Conservation (phyloP, 2,888 invertebrate species). For the Spisula subtruncata region DNA sequence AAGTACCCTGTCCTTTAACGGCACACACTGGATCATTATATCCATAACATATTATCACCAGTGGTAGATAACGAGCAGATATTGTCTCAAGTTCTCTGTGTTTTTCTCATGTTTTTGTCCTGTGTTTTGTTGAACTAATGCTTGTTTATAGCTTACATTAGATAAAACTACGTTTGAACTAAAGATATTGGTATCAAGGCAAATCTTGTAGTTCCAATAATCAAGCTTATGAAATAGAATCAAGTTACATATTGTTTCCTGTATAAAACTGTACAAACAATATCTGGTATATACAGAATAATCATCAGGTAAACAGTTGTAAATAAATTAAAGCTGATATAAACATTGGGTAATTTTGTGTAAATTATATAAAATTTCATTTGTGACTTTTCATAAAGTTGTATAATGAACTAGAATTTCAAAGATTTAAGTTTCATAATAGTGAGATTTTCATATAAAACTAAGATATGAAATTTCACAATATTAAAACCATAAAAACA, state of each 20-base stretch:
- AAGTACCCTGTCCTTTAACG: no score
- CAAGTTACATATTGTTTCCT: not conserved
- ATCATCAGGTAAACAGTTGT: no score
- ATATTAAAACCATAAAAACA: not conserved
- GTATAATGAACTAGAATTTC: no score
- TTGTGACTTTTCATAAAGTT: no score
- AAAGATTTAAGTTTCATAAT: not conserved
- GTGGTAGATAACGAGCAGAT: not conserved
- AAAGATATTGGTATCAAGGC: not conserved
- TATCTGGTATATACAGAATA: not conserved
- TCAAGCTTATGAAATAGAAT: not conserved
- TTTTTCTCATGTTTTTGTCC: conserved; percentile 19
- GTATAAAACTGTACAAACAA: not conserved
- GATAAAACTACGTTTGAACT: conserved; percentile 23
- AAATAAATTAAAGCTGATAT: no score
- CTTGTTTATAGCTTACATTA: conserved; percentile 26
- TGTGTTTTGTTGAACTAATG: conserved; percentile 14
- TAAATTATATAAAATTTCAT: no score
- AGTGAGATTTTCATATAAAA: not conserved
- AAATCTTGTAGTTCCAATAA: conserved; percentile 19
- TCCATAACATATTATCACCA: not conserved
- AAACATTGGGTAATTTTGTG: no score
- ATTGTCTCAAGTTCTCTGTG: conserved; percentile 8
- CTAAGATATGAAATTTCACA: not conserved
- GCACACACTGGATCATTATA: not conserved